Evolutionary conservation across 2,888 invertebrate species (phyloP).

Genomic region (Caenorhabditis sulstoni): DNA sequence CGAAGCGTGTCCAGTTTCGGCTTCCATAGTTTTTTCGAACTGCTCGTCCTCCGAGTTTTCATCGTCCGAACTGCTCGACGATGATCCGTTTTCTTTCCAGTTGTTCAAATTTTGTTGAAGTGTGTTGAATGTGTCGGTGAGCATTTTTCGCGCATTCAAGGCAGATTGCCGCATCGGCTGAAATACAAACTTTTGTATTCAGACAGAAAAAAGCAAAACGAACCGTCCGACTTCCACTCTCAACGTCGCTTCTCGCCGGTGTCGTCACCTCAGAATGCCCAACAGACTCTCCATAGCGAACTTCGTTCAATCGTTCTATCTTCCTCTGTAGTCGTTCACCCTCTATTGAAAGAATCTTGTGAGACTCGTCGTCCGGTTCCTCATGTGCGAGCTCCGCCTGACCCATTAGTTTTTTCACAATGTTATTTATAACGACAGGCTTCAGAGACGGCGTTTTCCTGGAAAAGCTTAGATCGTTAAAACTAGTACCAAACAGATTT

Average conservation of each 20-base stretch:
- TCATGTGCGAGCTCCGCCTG: background rate
- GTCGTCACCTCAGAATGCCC: conserved; percentile 19
- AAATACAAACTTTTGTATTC: background rate
- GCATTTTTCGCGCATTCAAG: conserved; percentile 17
- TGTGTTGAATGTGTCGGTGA: conserved; percentile 30
- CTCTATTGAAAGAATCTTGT: conserved; percentile 16
- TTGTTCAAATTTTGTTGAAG: conserved; percentile 21
- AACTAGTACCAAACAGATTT: no score
- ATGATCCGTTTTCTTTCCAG: conserved; percentile 6
- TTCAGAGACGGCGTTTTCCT: background rate
- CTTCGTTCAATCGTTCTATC: background rate
- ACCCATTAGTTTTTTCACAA: conserved; percentile 10
- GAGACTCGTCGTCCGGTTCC: conserved; percentile 22
- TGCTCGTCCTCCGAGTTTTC: conserved; percentile 33
- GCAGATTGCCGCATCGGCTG: conserved; percentile 27
- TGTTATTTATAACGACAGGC: background rate
- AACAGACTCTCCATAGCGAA: background rate
- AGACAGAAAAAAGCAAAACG: background rate
- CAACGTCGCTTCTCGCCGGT: conserved; percentile 8
- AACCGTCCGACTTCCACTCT: conserved; percentile 3
- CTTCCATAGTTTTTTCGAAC: conserved; percentile 9
- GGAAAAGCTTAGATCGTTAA: no score
- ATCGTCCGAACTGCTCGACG: conserved; percentile 33
- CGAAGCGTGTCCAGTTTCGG: background rate
- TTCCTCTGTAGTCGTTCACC: conserved; percentile 40